phyloP scores from a whole-genome alignment of 1,140 invertebrate species.

The Lepidurus packardi region DNA sequence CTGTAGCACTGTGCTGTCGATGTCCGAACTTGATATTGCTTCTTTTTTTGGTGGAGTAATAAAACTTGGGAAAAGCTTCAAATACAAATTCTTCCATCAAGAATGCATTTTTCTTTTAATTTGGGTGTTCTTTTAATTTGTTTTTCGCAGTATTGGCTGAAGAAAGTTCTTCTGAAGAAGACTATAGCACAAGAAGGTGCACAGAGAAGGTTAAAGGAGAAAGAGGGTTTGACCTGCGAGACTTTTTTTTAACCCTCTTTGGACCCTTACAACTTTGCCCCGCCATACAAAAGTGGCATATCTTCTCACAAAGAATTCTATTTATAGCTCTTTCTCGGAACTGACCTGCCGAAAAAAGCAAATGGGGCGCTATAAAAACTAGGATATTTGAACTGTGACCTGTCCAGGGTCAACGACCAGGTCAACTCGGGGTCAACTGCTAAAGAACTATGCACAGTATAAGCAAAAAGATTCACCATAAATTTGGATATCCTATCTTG shows the following conservation, averaged over 20 bases:
- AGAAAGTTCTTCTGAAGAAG: constrained; percentile 9
- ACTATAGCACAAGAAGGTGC: background rate
- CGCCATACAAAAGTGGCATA: constrained; percentile 10
- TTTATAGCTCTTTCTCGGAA: background rate
- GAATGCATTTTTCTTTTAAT: no score
- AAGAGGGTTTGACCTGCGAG: background rate
- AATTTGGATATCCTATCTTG: no score
- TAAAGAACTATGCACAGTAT: no score
- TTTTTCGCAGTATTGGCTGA: no score
- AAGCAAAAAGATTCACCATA: no score
- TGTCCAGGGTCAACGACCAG: background rate
- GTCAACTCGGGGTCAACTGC: constrained; percentile 9
- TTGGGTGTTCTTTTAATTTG: no score
- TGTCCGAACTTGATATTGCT: no score
- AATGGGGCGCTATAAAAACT: constrained; percentile 19
- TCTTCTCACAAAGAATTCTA: background rate
- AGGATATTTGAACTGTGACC: background rate
- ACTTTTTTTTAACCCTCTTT: constrained; percentile 2
- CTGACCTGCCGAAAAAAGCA: constrained; percentile 18
- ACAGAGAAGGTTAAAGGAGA: background rate
- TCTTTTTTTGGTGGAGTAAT: no score
- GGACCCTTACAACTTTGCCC: background rate
- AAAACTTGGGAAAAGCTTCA: no score
- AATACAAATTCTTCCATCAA: no score
- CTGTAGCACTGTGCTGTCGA: no score